Conservation (phyloP, 1,140 invertebrate genomes). For the Triops longicaudatus region DNA sequence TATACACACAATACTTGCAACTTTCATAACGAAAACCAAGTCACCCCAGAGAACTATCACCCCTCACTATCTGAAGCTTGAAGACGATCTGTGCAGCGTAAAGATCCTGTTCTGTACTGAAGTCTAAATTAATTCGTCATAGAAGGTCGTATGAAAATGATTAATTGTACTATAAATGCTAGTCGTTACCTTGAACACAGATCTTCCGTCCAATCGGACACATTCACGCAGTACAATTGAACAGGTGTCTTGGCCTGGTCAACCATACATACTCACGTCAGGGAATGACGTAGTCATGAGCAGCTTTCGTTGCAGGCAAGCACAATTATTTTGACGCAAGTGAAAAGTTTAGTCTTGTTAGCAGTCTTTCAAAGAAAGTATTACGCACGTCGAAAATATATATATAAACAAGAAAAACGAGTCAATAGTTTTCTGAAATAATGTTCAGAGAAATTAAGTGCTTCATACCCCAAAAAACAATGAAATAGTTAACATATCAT, state of each 20-base stretch:
- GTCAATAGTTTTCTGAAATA: no score
- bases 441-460: no score
- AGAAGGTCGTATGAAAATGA: slow-evolving; percentile 10
- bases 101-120: no score
- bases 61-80: background rate
- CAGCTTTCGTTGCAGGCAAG: no score
- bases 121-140: background rate
- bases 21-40: background rate
- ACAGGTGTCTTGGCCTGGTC: background rate
- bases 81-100: background rate
- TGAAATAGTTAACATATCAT: no score
- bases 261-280: background rate
- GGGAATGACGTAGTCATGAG: background rate
- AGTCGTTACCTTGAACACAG: background rate
- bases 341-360: no score
- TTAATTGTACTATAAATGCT: background rate
- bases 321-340: no score
- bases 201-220: background rate
- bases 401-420: no score
- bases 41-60: background rate
- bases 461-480: no score
- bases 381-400: no score
- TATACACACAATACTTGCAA: background rate
- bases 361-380: no score
- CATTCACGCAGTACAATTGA: background rate